Base-by-base conservation (phyloP, 2,888 invertebrate genomes). In the Masnerella sp. region DNA sequence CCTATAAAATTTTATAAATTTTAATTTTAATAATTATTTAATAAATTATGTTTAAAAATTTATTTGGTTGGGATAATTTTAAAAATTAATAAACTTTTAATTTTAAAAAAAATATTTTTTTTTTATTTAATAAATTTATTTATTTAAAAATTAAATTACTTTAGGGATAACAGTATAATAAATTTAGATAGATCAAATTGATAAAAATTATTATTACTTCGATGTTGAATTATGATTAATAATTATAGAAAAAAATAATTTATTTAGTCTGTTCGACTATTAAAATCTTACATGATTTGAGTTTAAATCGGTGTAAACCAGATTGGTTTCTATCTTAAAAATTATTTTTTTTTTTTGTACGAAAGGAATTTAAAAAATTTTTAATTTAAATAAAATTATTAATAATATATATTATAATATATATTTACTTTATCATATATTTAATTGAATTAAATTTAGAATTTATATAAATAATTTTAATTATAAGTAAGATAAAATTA, bases 261-360 rank as follows among this genome's bases (percentile, higher is more conserved):
- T 88, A 89, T 91, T 92, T 90, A 90, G 91, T 92, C 92, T 93
- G 93, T 93, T 93, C 93, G 92, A 93, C 92, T 90, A 91, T 93
- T 93, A 90, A 92, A 91, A 90, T 91, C 90, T 93, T 93, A 93
- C 93, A 93, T 93, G 93, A 94, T 93, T 92, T 94, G 93, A 94
- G 93, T 94, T 94, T 91, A 94, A 90, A 93, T 92, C 93, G 93
- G 92, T 89, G 92, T 92, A 83, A 94, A 92, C 93, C 93, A 93
- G 93, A 93, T 94, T 91, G 92, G 93, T 92, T 94, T 94, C 92
- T 94, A 93, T 94, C 92, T 92, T 91, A 91, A 90, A 88, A 15
- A 3, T 78, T 18, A 12, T 73, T 83, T 80, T 83, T 90, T 89
- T 90, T 54, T 90, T 91, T 92, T 93, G 93, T 94, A 94, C 93